Base-by-base conservation (phyloP, 2,797 vertebrate species). In the Todus mexicanus region DNA sequence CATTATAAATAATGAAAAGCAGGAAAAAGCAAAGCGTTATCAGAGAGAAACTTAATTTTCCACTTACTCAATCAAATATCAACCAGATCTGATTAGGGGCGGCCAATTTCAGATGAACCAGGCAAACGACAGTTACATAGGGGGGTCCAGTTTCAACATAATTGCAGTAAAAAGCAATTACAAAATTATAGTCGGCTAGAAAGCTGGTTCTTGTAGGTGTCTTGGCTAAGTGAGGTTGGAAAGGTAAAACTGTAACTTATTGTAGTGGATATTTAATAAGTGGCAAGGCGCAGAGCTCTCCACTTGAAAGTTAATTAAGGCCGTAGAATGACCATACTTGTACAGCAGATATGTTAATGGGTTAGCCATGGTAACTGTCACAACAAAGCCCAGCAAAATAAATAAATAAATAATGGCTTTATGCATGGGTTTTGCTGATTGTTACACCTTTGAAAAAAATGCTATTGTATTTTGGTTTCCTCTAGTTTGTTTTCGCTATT, bases 231-330 rank as follows among this genome's bases (percentile, higher is more conserved):
- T 95, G 97, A 97, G 94, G 95, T 97, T 95, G 95, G 96, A 96
- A 97, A 95, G 92, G 80, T 96, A 96, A 95, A 96, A 93, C 56
- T 96, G 94, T 92, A 96, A 95, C 96, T 96, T 97, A 92, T 70
- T 95, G 72, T 95, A 94, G 97, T 97, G 71, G 96, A 69, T 97
- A 95, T 97, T 97, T 97, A 97, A 97, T 97, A 97, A 98, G 96
- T 96, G 96, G 96, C 95, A 97, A 98, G 97, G 96, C 76, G 4
- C 90, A 96, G 91, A 91, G 73, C 92, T 97, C 95, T 97, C 96
- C 89, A 93, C 92, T 96, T 95, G 94, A 96, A 97, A 98, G 97
- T 97, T 97, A 97, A 97, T 98, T 97, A 97, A 96, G 96, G 95
- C 97, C 79, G 6, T 90, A 86, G 90, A 95, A 96, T 97, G 97